Evolutionary conservation across 2,113 vertebrate species (phyloP).

Genomic region (Grallaria varia): DNA sequence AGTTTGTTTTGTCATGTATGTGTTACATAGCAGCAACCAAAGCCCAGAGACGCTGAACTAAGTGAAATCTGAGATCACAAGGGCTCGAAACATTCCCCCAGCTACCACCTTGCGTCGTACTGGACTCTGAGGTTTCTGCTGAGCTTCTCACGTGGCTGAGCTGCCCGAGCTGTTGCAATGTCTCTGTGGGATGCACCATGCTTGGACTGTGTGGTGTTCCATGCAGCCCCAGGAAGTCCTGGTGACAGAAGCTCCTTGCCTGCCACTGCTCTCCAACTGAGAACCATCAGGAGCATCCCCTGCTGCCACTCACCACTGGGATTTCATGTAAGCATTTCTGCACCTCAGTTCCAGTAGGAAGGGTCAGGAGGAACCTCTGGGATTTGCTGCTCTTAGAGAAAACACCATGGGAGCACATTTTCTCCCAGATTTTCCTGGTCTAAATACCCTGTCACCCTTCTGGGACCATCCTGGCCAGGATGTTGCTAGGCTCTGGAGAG

Average conservation of each 20-base stretch:
- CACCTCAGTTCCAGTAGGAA: background rate
- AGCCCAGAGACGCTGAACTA: background rate
- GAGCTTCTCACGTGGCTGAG: fast-evolving
- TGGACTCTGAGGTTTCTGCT: background rate
- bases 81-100: background rate
- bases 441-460: background rate
- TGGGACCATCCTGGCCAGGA: background rate
- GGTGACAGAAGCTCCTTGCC: background rate
- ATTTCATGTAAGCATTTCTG: background rate
- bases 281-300: background rate
- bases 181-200: no score
- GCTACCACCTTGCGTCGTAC: background rate
- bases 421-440: background rate
- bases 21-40: background rate
- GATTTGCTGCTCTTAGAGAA: background rate
- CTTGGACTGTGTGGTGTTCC: background rate
- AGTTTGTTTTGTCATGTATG: background rate
- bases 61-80: background rate
- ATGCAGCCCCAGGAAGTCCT: background rate
- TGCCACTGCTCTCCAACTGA: background rate
- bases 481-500: background rate
- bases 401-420: background rate
- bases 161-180: background rate
- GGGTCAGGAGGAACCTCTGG: background rate
- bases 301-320: background rate